Percentiles rank a stretch among this genome's conserved stretches.
Conservation (phyloP, 2,113 vertebrate species). For the Nycticebus coucang region DNA sequence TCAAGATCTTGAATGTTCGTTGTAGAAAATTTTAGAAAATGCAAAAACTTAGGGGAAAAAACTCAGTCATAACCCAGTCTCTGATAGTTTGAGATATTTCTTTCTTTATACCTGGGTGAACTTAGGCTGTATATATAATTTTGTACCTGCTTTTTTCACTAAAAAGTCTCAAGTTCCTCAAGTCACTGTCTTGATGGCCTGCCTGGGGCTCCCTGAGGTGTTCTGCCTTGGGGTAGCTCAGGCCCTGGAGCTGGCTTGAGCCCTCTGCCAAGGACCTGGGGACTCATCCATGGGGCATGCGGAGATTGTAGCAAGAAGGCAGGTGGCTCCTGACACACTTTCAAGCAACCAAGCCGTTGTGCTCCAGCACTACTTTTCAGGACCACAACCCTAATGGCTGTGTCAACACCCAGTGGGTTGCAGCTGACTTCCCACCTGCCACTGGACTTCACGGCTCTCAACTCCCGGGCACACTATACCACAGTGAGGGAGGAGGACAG, state of each 20-base stretch:
- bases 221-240: neutral
- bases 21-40: neutral
- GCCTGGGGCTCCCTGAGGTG: neutral
- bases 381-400: fast-evolving
- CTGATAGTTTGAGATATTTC: neutral
- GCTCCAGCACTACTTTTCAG: neutral
- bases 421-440: fast-evolving
- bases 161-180: neutral
- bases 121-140: neutral
- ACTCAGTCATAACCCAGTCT: neutral
- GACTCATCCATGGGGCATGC: too few species aligned
- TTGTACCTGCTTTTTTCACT: too few species aligned
- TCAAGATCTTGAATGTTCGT: neutral
- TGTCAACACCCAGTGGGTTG: fast-evolving
- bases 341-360: fast-evolving
- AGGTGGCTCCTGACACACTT: neutral
- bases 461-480: fast-evolving
- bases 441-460: neutral
- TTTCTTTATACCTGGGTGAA: neutral
- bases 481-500: fast-evolving
- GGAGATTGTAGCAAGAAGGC: neutral
- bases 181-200: too few species aligned
- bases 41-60: neutral
- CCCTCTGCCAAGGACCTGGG: neutral
- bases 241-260: neutral